These are phyloP conservation scores for Picus viridis DNA, from an alignment of 2,797 vertebrate species.

Conservation along the genomic window DNA sequence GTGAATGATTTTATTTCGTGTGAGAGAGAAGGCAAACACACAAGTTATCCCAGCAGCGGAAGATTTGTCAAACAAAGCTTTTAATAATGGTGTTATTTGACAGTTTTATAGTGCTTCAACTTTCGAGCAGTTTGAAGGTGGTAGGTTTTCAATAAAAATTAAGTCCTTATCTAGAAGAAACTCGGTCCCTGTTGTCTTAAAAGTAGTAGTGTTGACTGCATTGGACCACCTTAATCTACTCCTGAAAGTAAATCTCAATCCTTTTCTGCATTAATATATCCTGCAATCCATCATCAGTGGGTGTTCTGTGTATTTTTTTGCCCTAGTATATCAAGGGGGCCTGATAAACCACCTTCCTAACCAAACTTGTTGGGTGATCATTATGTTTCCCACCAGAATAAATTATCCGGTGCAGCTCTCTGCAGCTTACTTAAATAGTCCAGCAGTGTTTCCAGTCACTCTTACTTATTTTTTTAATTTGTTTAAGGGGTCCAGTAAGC, in stretches of 20 bases:
- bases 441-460: constrained; percentile 71
- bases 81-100: constrained; percentile 84
- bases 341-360: constrained; percentile 84
- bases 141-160: constrained; percentile 85
- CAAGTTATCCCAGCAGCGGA: constrained; percentile 77
- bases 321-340: constrained; percentile 80
- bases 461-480: constrained; percentile 78
- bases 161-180: constrained; percentile 80
- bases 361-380: constrained; percentile 83
- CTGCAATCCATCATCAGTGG: constrained; percentile 82
- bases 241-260: constrained; percentile 82
- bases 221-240: constrained; percentile 80
- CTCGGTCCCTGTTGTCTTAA: constrained; percentile 78
- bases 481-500: constrained; percentile 64
- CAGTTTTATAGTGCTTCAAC: constrained; percentile 83
- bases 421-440: constrained; percentile 75
- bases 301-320: constrained; percentile 75
- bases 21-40: constrained; percentile 76
- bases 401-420: constrained; percentile 79
- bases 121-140: constrained; percentile 79
- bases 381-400: constrained; percentile 82
- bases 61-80: constrained; percentile 84
- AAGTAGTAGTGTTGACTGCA: constrained; percentile 76
- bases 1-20: constrained; percentile 83
- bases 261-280: constrained; percentile 84